Conservation (phyloP, 2,113 vertebrate species). For the Prinia subflava region DNA sequence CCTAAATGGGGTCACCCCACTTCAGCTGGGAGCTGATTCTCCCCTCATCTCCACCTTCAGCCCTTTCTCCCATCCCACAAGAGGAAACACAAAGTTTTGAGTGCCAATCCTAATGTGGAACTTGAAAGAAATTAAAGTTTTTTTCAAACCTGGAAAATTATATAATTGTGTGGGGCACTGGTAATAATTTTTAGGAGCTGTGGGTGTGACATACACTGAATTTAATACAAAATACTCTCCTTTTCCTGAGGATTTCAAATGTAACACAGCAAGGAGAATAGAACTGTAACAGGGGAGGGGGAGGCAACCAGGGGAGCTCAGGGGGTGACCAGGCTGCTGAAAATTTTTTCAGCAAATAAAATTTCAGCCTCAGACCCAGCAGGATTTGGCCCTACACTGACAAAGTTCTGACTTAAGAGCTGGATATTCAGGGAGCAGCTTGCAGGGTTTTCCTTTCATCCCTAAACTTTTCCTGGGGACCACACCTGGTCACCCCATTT, state of each 20-base stretch:
- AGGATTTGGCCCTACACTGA: neutral
- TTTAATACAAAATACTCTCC: neutral
- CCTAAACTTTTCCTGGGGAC: neutral
- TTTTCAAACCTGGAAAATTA: neutral
- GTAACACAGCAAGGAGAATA: neutral
- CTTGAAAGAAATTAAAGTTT: neutral
- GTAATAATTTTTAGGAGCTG: neutral
- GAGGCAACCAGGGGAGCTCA: neutral
- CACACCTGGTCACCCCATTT: neutral
- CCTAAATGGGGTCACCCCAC: neutral
- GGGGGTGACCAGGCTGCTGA: neutral
- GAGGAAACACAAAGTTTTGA: neutral
- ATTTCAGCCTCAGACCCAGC: neutral
- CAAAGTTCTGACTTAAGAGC: neutral
- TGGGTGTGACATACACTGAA: accelerated
- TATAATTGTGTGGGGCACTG: accelerated
- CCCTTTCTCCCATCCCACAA: accelerated
- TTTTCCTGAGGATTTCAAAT: neutral
- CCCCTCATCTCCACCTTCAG: accelerated
- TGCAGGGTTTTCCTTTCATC: neutral
- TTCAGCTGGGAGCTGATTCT: neutral
- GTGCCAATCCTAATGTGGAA: neutral
- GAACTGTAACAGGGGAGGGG: neutral
- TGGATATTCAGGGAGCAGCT: neutral
- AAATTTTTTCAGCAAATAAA: too few relatives aligned